phyloP scores from a whole-genome alignment of 1,140 invertebrate species.

The Ruditapes philippinarum region DNA sequence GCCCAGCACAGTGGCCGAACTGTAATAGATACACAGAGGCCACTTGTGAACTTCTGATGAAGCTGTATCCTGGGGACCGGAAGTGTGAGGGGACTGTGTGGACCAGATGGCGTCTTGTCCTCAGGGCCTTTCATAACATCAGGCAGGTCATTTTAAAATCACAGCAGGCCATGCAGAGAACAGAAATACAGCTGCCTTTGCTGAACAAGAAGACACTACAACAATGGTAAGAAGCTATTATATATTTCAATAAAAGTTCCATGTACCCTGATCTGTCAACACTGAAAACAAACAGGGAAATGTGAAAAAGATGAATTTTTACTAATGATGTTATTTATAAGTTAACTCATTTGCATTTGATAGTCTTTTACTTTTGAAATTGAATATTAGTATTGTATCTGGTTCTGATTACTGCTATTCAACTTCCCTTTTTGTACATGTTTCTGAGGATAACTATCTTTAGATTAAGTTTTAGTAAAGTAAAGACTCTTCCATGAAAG shows the following conservation, averaged over 20 bases:
- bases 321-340: not conserved
- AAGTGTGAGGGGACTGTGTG: not conserved
- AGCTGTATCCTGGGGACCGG: slow-evolving; percentile 34
- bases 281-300: not conserved
- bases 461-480: not conserved
- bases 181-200: slow-evolving; percentile 67
- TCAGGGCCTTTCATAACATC: slow-evolving; percentile 57
- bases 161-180: slow-evolving; percentile 33
- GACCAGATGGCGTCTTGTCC: slow-evolving; percentile 54
- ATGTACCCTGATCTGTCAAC: not conserved
- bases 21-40: slow-evolving; percentile 71
- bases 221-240: slow-evolving; percentile 60
- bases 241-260: not conserved
- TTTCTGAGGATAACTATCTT: slow-evolving; percentile 10
- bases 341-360: not conserved
- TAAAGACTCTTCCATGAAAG: not conserved
- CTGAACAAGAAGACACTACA: slow-evolving; percentile 68
- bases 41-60: slow-evolving; percentile 32
- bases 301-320: not conserved
- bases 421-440: not conserved
- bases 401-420: not conserved
- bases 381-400: not conserved
- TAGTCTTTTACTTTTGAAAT: not conserved
- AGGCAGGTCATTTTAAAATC: slow-evolving; percentile 30
- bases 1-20: slow-evolving; percentile 65